phyloP scores from a whole-genome alignment of 2,888 invertebrate genomes.

The Torymus aiolomorphi region DNA sequence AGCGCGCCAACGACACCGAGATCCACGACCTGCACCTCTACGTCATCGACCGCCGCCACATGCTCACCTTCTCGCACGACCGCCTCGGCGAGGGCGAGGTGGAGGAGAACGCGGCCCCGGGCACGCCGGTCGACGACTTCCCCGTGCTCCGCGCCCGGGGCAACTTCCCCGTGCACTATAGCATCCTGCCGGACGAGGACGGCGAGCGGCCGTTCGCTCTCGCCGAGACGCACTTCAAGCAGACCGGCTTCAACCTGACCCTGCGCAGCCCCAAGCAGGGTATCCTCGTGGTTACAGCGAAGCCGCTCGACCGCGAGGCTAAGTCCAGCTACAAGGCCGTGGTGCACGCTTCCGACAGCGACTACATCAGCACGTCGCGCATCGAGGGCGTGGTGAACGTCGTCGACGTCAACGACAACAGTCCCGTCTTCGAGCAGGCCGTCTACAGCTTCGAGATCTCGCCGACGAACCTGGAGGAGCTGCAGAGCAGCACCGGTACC shows the following conservation, averaged over 20 bases:
- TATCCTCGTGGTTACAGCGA: constrained; percentile 85
- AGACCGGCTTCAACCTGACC: constrained; percentile 74
- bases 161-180: constrained; percentile 85
- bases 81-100: constrained; percentile 83
- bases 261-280: constrained; percentile 76
- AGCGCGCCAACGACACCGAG: constrained; percentile 86
- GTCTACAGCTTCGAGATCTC: constrained; percentile 86
- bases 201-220: constrained; percentile 81
- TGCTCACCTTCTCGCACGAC: constrained; percentile 85
- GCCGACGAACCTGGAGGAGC: constrained; percentile 65
- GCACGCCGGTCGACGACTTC: constrained; percentile 84
- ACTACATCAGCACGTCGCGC: constrained; percentile 87
- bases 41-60: constrained; percentile 88
- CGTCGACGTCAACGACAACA: constrained; percentile 93
- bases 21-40: constrained; percentile 88
- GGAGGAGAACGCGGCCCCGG: constrained; percentile 85
- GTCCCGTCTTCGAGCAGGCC: constrained; percentile 87
- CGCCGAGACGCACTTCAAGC: constrained; percentile 79
- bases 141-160: constrained; percentile 85
- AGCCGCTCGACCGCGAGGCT: constrained; percentile 87
- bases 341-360: constrained; percentile 87
- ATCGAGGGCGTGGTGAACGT: constrained; percentile 85
- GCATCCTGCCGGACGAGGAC: constrained; percentile 84
- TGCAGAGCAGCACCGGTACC: constrained; percentile 24
- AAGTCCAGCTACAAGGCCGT: constrained; percentile 84